Percentiles rank a stretch among this genome's conserved stretches.
Conservation (phyloP, 2,888 invertebrate species). For the Plagodis dolabraria region DNA sequence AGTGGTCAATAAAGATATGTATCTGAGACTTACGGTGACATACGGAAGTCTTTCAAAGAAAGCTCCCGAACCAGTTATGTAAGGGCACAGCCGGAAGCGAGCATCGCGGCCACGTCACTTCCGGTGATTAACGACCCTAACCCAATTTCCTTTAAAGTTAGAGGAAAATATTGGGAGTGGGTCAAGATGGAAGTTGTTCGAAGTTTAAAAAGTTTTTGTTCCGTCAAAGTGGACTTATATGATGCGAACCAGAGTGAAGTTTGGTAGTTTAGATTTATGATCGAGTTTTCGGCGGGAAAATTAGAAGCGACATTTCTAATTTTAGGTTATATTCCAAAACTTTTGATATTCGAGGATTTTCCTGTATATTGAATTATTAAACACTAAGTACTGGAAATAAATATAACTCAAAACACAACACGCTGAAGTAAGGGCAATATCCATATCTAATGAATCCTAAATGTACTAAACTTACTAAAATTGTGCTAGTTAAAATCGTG, state of each 20-base stretch:
- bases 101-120: constrained; percentile 58
- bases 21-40: constrained; percentile 26
- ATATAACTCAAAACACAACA: too few relatives aligned
- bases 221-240: not conserved
- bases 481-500: too few relatives aligned
- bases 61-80: constrained; percentile 9
- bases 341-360: too few relatives aligned
- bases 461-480: too few relatives aligned
- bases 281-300: not conserved
- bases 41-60: constrained; percentile 23
- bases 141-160: constrained; percentile 72
- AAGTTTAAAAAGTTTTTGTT: constrained; percentile 15
- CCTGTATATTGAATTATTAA: too few relatives aligned
- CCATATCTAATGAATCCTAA: too few relatives aligned
- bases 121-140: constrained; percentile 72
- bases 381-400: too few relatives aligned
- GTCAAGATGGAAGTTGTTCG: constrained; percentile 31
- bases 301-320: not conserved
- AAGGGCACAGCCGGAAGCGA: constrained; percentile 49
- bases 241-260: constrained; percentile 2
- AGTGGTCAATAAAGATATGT: constrained; percentile 32
- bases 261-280: not conserved
- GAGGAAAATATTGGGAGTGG: constrained; percentile 57
- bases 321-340: not conserved
- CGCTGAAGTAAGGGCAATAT: too few relatives aligned